Evolutionary conservation across 2,888 invertebrate genomes (phyloP).

Genomic region (Teleogryllus oceanicus): DNA sequence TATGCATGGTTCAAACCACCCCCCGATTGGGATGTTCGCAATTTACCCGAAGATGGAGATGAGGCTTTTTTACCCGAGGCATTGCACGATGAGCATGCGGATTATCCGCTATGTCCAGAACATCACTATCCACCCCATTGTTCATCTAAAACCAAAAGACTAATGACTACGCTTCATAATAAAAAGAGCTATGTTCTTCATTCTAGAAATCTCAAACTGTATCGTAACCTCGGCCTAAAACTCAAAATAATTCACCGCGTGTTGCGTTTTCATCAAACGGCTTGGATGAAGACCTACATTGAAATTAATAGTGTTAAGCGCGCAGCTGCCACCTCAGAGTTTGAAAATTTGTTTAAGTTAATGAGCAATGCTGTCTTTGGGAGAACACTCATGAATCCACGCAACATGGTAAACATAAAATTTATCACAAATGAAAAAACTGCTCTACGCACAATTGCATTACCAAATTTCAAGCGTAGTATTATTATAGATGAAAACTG

Average conservation of each 20-base stretch:
- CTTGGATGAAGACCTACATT: constrained; percentile 24
- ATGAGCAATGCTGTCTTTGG: too few species aligned
- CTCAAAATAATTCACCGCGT: constrained; percentile 23
- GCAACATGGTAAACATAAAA: too few species aligned
- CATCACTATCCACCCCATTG: background rate
- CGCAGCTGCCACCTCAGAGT: constrained; percentile 11
- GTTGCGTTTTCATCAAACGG: constrained; percentile 12
- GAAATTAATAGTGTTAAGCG: constrained; percentile 11
- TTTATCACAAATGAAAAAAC: too few species aligned
- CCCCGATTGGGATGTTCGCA: too few species aligned
- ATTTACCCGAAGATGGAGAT: too few species aligned
- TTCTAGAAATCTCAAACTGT: constrained; percentile 4
- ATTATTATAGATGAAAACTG: too few species aligned
- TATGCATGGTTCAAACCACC: too few species aligned
- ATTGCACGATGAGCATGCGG: background rate
- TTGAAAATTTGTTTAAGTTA: constrained; percentile 11
- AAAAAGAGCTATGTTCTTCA: background rate
- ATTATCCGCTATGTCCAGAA: background rate
- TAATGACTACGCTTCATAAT: background rate
- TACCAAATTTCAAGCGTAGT: too few species aligned
- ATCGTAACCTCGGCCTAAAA: background rate
- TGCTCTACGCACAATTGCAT: too few species aligned
- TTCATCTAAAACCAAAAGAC: background rate
- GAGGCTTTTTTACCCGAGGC: background rate
- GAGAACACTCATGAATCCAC: too few species aligned